Percentiles rank a stretch among this genome's conserved stretches.
phyloP scores from a whole-genome alignment of 2,888 invertebrate species.

The Epirrhoe alternata region DNA sequence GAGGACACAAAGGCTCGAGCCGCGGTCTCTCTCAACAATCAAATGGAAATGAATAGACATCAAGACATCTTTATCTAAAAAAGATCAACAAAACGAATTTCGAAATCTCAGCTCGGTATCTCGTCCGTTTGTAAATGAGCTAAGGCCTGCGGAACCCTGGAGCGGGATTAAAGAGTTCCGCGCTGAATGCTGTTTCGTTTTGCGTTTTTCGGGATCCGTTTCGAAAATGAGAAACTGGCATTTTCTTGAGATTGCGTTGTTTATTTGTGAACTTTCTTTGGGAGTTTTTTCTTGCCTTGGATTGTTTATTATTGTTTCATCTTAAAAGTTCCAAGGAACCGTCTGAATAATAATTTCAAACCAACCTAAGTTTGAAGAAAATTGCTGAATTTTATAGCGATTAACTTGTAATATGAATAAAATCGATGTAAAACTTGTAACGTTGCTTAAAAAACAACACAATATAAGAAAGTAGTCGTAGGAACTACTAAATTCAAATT shows the following conservation, averaged over 20 bases:
- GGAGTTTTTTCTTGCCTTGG: not conserved
- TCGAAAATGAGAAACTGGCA: constrained; percentile 42
- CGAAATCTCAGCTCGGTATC: constrained; percentile 59
- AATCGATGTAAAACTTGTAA: not conserved
- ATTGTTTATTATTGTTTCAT: constrained; percentile 13
- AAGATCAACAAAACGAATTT: constrained; percentile 61
- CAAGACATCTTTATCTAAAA: constrained; percentile 53
- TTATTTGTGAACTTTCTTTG: constrained; percentile 28
- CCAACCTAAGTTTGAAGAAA: not conserved
- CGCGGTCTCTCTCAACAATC: constrained; percentile 40
- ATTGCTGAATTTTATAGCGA: not conserved
- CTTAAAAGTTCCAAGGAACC: constrained; percentile 6
- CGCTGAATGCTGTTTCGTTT: constrained; percentile 47
- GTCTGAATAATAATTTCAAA: not conserved
- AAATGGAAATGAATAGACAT: constrained; percentile 52
- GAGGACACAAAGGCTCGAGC: constrained; percentile 35
- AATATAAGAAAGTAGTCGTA: too few relatives aligned
- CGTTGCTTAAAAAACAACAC: too few relatives aligned
- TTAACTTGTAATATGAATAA: not conserved
- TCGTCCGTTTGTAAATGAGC: constrained; percentile 65
- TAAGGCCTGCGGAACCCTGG: constrained; percentile 53
- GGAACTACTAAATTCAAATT: too few relatives aligned
- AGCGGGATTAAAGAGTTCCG: constrained; percentile 62
- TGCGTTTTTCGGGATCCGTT: constrained; percentile 43
- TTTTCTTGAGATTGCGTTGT: constrained; percentile 34